Evolutionary conservation across 2,113 vertebrate species (phyloP).

Genomic region (Coryphaenoides rupestris): DNA sequence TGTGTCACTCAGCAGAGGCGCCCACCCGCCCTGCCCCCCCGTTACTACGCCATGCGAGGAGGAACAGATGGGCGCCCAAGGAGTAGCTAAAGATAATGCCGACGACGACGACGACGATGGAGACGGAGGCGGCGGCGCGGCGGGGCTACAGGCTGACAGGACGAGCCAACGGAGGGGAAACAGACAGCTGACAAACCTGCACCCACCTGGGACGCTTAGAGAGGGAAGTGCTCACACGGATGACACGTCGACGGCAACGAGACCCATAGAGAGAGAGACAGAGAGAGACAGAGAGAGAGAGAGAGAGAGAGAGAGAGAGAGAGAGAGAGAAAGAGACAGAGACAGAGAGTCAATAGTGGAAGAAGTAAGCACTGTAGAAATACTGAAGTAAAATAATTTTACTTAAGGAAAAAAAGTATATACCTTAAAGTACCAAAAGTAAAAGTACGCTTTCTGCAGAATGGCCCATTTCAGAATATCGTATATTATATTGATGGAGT

Average conservation of each 20-base stretch:
- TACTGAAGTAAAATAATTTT: too few species aligned
- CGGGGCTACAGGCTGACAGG: slow-evolving; percentile 63
- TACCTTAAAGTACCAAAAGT: too few species aligned
- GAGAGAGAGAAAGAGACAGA: too few species aligned
- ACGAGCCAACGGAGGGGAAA: slow-evolving; percentile 72
- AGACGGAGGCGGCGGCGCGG: too few species aligned
- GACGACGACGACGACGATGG: slow-evolving; percentile 60
- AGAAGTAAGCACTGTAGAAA: too few species aligned
- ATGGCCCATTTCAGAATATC: too few species aligned
- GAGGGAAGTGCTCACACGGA: slow-evolving; percentile 26
- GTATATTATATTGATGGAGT: not conserved
- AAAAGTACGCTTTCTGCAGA: too few species aligned
- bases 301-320: too few species aligned
- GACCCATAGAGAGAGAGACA: slow-evolving; percentile 19
- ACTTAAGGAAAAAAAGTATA: too few species aligned
- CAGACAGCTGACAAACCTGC: slow-evolving; percentile 60
- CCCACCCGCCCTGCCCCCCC: slow-evolving; percentile 32
- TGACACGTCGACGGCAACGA: slow-evolving; percentile 49
- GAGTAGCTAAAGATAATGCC: slow-evolving; percentile 50
- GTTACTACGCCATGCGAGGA: slow-evolving; percentile 40
- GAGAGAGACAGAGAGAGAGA: too few species aligned
- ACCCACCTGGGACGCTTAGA: slow-evolving; percentile 40
- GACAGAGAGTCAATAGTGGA: too few species aligned
- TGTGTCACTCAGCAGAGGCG: slow-evolving; percentile 40
- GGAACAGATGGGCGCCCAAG: slow-evolving; percentile 62